Conservation (phyloP, 2,113 vertebrate genomes). For the Sakesphorus luctuosus region DNA sequence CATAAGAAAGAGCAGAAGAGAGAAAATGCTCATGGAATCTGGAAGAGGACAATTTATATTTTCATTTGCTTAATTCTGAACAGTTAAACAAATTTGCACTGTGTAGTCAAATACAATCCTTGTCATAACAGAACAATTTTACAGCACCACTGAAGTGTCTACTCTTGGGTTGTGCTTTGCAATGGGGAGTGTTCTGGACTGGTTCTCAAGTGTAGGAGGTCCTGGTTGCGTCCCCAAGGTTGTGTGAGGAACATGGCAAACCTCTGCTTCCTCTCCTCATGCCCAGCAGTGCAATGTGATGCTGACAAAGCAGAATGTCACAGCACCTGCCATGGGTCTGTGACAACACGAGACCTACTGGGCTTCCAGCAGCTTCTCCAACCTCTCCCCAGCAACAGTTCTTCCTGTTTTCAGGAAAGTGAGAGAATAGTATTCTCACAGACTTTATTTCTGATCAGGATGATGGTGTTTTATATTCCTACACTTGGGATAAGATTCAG, state of each 20-base stretch:
- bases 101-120: neutral
- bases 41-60: neutral
- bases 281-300: fast-evolving
- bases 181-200: neutral
- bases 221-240: neutral
- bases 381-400: neutral
- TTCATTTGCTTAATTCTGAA: neutral
- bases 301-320: neutral
- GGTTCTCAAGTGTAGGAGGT: neutral
- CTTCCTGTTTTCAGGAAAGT: neutral
- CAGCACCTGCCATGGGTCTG: neutral
- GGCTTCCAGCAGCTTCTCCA: neutral
- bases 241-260: neutral
- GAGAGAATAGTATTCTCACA: neutral
- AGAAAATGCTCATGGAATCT: neutral
- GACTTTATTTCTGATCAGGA: neutral
- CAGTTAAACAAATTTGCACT: neutral
- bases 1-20: neutral
- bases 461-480: neutral
- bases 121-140: neutral
- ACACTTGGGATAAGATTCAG: neutral
- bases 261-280: neutral
- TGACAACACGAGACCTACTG: neutral
- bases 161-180: neutral
- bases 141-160: neutral